Evolutionary conservation across 2,113 vertebrate species (phyloP).

Genomic region (Vidua chalybeata): DNA sequence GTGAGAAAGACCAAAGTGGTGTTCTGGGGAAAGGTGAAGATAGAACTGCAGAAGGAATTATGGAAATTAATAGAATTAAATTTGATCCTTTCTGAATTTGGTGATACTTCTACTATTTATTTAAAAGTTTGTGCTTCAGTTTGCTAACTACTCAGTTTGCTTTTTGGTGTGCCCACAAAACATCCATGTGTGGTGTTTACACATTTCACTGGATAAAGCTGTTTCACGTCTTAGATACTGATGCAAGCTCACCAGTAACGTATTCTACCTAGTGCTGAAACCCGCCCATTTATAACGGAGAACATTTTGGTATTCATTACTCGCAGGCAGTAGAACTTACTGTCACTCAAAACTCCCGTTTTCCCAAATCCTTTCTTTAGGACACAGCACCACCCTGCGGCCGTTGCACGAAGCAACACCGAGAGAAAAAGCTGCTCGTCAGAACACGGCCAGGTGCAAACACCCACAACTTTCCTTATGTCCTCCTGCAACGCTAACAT

Average conservation of each 20-base stretch:
- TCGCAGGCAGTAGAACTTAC: background rate
- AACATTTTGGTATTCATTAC: background rate
- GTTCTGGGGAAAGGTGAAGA: background rate
- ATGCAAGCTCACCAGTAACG: background rate
- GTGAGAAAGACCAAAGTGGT: background rate
- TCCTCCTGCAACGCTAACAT: fast-evolving
- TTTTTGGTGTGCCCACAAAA: background rate
- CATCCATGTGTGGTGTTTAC: fast-evolving
- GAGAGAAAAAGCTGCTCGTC: fast-evolving
- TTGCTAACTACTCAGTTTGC: background rate
- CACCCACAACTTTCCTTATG: background rate
- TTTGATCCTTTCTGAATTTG: background rate
- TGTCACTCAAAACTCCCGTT: fast-evolving
- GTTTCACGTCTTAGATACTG: background rate
- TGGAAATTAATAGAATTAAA: background rate
- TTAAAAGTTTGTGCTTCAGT: background rate
- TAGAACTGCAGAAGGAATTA: background rate
- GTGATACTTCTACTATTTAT: background rate
- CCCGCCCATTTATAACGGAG: background rate
- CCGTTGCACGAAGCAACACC: fast-evolving
- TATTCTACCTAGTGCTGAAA: fast-evolving
- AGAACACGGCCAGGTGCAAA: background rate
- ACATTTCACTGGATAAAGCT: background rate
- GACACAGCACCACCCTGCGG: background rate
- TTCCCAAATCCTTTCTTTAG: background rate